Base-by-base conservation (phyloP, 2,888 invertebrate species). In the Agonum fuliginosum region DNA sequence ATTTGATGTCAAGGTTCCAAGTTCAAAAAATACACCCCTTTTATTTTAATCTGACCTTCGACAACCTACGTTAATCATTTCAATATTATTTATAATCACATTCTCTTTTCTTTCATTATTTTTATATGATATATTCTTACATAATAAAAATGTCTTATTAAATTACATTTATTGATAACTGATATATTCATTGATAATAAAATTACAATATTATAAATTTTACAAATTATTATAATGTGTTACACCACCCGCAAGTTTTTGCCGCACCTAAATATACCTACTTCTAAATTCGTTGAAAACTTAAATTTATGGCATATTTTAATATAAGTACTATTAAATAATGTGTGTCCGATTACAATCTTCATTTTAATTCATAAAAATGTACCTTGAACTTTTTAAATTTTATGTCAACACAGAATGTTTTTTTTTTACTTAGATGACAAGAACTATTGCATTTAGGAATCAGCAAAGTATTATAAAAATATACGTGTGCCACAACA, bases 321-420 rank as follows among this genome's bases (percentile, higher is more conserved):
- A 34, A 19, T 4, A 67, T 37, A 67, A 67, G 12, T 67, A 41
- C 43, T 20, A 41, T 67, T 67, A 6, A 54, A 67, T 41, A 41
- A 65, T 41, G 10, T 1, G 3, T 62, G 10, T 62, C 19, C 14
- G 27, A 30, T 62, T 62, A 62, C 54, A 24, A 37, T 62, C 58
- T 62, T n/a, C 12, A 51, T 22, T 22, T 62, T 62, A 17, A 62
- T 30, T 62, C 30, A 30, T 4, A 30, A 62, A 62, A 41, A 37
- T 37, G 37, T 37, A 65, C 67, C 67, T 67, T 67, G 67, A 67
- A 67, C 67, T 67, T 67, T 67, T 19, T 12, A 67, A 34, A 67
- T 41, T 1, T 46, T 58, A 24, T 14, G 20, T 19, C 19, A 48
- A 22, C n/a, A 51, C 19, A 62, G 22, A 54, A 54, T 54, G 22